These are phyloP conservation scores for Augochlora pura DNA, from an alignment of 1,140 invertebrate genomes.

Conservation along the genomic window DNA sequence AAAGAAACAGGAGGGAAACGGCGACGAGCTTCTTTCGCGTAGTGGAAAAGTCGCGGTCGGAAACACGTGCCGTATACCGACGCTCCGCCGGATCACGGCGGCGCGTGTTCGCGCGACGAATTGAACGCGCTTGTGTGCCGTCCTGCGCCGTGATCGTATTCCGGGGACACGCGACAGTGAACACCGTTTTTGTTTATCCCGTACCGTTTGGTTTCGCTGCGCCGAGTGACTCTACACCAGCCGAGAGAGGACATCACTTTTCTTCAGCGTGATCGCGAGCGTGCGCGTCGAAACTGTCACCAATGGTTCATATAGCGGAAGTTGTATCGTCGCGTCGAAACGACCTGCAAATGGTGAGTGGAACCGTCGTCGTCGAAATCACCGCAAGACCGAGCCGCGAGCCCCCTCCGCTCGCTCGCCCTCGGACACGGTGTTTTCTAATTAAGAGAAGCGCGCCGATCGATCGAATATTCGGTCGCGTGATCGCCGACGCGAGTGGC, in stretches of 20 bases:
- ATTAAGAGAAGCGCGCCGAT: no score
- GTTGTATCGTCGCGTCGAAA: conserved; percentile 79
- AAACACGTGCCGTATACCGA: conserved; percentile 34
- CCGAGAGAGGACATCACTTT: conserved; percentile 1
- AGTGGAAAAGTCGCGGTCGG: conserved; percentile 29
- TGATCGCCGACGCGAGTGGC: no score
- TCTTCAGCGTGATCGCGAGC: conserved; percentile 11
- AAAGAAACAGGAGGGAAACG: neutral
- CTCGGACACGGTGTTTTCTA: no score
- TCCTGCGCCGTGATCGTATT: conserved; percentile 36
- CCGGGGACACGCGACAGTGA: conserved; percentile 25
- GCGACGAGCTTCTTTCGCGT: neutral
- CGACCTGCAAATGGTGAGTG: conserved; percentile 79
- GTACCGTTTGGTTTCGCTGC: conserved; percentile 15
- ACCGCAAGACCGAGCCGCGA: no score
- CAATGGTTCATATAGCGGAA: conserved; percentile 80
- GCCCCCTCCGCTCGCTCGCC: no score
- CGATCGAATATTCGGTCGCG: no score
- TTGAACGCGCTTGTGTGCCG: conserved; percentile 34
- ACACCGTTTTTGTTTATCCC: neutral
- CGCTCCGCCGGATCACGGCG: conserved; percentile 19
- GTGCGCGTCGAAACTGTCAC: conserved; percentile 56
- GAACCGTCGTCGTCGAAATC: conserved; percentile 11
- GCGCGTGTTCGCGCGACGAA: conserved; percentile 21
- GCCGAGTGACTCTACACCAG: neutral